Base-by-base conservation (phyloP, 2,888 invertebrate species). In the Chymomyza procnemis region DNA sequence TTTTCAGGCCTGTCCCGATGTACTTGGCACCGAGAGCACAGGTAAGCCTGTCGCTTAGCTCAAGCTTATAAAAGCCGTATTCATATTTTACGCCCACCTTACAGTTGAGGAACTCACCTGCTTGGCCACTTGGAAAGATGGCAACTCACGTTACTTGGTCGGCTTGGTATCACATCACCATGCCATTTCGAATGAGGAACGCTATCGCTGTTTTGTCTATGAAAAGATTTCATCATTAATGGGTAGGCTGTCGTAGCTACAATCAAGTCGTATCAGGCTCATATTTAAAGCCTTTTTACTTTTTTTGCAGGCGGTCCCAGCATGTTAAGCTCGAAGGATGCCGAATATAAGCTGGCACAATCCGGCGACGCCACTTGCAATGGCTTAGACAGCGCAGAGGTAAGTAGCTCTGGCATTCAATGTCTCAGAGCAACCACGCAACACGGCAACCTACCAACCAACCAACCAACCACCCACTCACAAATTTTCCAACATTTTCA, bases 191-290 rank as follows among this genome's bases (percentile, higher is more conserved):
- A 96, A 96, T 92, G 97, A 97, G 90, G 97, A 97, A 90, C 94
- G 97, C 77, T 98, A 97, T 92, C 93, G 98, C 79, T 98, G 98
- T 92, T 98, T 98, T 92, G 98, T 98, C 71, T 97, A 97, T 92
- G 97, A 97, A 92, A 96, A 95, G 93, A 94, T 94, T 80, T 93
- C 94, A 89, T 92, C 93, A 89, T 91, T 92, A 73, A 89, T 89
- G 90, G 92, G 93, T 93, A 90, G 91, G 91, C 75, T 56, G 71
- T 55, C 46, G 55, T 19, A 18, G 48, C 65, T 18, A 66, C 68
- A 78, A 78, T 69, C 71, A 71, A 62, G 26, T 8, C 4, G 26
- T 57, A 70, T 70, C 64, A 65, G 12, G 12, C 6, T 50, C 30
- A 64, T 22, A 26, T 69, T 75, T 66, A 67, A 58, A 41, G 64